phyloP scores from a whole-genome alignment of 2,113 vertebrate genomes.

The Micromys minutus region DNA sequence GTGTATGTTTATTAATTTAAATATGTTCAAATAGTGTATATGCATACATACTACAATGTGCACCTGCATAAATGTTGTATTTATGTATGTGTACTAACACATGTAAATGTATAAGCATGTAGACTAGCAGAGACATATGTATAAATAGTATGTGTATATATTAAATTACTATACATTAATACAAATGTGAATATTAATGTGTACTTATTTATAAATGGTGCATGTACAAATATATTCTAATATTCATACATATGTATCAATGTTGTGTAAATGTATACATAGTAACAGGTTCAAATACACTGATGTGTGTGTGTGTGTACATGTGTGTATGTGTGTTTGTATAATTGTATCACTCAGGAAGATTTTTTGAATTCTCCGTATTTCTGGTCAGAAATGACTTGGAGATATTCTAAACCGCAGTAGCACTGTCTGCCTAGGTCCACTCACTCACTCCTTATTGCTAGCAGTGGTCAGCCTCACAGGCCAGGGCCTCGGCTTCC shows the following conservation, averaged over 20 bases:
- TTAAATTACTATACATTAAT: background rate
- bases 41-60: background rate
- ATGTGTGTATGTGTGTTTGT: background rate
- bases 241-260: background rate
- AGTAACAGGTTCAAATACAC: background rate
- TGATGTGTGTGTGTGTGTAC: background rate
- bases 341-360: background rate
- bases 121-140: background rate
- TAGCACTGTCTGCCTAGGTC: accelerated
- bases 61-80: background rate
- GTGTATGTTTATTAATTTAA: background rate
- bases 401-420: background rate
- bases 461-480: accelerated
- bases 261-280: background rate
- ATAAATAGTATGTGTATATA: background rate
- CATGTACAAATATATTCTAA: background rate
- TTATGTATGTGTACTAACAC: background rate
- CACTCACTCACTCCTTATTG: background rate
- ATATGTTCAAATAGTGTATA: background rate
- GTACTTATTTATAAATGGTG: background rate
- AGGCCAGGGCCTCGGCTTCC: background rate
- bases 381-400: background rate
- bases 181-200: background rate
- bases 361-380: background rate
- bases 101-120: background rate